Evolutionary conservation across 2,797 vertebrate species (phyloP).

Genomic region (Rhynchonycteris naso): DNA sequence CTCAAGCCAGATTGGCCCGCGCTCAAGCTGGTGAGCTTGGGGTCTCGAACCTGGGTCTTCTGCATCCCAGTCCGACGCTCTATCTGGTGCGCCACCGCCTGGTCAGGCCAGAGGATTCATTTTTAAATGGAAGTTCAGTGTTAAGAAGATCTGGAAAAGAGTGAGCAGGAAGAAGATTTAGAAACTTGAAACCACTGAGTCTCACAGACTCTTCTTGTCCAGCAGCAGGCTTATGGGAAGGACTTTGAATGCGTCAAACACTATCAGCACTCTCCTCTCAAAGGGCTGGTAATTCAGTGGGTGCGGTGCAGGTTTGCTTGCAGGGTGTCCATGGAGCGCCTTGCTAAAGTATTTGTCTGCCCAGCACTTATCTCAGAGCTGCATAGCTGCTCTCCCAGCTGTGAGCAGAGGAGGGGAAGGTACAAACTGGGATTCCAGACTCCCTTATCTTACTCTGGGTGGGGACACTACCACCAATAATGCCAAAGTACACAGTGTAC

Average conservation of each 20-base stretch:
- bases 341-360: constrained; percentile 32
- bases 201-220: not conserved
- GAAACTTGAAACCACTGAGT: not conserved
- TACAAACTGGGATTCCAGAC: not conserved
- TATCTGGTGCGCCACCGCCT: no score
- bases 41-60: no score
- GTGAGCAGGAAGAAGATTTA: not conserved
- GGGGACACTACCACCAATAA: not conserved
- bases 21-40: no score
- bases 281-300: not conserved
- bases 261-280: fast-evolving
- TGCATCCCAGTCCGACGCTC: no score
- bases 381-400: not conserved
- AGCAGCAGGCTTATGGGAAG: not conserved
- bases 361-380: constrained; percentile 18
- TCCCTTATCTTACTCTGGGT: constrained; percentile 42
- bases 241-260: not conserved
- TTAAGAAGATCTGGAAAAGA: constrained; percentile 9
- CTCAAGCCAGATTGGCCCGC: no score
- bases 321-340: not conserved
- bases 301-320: not conserved
- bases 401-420: not conserved
- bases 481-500: not conserved
- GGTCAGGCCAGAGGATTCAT: not conserved
- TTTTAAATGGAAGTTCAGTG: not conserved